A percentile compares a stretch with the other conserved stretches of the same genome.
These are phyloP conservation scores for Anabacerthia variegaticeps DNA, from an alignment of 2,797 vertebrate species.

Conservation along the genomic window DNA sequence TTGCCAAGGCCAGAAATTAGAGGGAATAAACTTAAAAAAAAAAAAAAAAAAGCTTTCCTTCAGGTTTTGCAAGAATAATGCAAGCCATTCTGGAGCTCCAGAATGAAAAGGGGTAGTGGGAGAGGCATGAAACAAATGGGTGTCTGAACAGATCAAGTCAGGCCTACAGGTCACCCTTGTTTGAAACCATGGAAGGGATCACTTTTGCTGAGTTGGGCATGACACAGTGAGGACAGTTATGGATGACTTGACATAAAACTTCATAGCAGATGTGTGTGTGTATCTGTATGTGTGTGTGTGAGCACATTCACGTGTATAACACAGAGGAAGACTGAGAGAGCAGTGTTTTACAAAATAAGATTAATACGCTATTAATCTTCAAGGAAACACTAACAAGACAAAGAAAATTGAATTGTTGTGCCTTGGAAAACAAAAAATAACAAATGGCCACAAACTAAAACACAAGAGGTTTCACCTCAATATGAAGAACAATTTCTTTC, in stretches of 20 bases:
- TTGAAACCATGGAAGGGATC: neutral
- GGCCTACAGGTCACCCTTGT: neutral
- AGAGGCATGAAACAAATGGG: neutral
- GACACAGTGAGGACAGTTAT: neutral
- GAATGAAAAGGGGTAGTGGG: neutral
- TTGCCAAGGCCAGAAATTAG: neutral
- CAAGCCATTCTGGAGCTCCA: neutral
- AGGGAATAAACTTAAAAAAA: neutral
- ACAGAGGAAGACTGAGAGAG: neutral
- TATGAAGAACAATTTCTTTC: neutral
- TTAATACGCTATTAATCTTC: neutral
- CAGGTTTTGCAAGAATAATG: neutral
- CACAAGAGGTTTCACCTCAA: neutral
- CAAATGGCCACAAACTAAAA: neutral
- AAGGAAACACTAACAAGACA: neutral
- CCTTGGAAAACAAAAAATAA: neutral
- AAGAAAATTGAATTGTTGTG: neutral
- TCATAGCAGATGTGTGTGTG: neutral
- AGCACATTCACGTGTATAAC: neutral
- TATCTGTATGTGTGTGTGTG: accelerated
- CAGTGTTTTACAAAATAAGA: neutral
- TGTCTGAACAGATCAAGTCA: neutral
- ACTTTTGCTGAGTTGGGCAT: neutral
- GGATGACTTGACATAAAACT: neutral
- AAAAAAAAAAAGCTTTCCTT: neutral